Evolutionary conservation across 2,797 vertebrate genomes (phyloP).

Genomic region (Myiothlypis chrysogaster): DNA sequence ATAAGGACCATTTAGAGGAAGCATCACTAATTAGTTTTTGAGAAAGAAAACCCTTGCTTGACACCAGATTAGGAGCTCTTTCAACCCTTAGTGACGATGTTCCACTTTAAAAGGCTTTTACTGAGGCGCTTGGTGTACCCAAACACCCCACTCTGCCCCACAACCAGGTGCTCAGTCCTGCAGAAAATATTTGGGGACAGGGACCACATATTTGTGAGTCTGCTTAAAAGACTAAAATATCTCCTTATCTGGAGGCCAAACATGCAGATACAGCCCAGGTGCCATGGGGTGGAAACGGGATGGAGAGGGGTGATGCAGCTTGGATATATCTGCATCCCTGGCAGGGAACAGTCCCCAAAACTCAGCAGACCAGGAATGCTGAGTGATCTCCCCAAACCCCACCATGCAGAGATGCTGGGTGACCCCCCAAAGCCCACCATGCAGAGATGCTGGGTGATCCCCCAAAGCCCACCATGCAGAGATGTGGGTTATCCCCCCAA

Average conservation of each 20-base stretch:
- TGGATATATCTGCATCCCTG: background rate
- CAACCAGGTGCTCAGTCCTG: background rate
- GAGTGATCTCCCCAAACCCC: background rate
- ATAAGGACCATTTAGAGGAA: background rate
- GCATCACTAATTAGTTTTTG: background rate
- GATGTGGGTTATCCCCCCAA: background rate
- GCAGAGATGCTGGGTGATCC: background rate
- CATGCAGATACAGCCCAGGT: background rate
- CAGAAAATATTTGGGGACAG: background rate
- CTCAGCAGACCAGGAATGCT: background rate
- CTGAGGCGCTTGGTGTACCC: background rate
- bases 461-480: background rate
- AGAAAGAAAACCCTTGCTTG: background rate
- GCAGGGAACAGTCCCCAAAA: background rate
- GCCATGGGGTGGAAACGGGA: background rate
- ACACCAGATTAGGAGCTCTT: background rate
- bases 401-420: background rate
- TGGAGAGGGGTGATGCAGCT: background rate
- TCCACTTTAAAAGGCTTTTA: background rate
- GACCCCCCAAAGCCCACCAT: background rate
- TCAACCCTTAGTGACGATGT: fast-evolving
- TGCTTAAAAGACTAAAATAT: background rate
- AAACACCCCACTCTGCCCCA: background rate
- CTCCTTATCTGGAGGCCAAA: background rate
- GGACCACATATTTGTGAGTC: background rate